A percentile compares a stretch with the other conserved stretches of the same genome.
phyloP scores from a whole-genome alignment of 1,140 invertebrate species.

The Aphelenchoides avenae region DNA sequence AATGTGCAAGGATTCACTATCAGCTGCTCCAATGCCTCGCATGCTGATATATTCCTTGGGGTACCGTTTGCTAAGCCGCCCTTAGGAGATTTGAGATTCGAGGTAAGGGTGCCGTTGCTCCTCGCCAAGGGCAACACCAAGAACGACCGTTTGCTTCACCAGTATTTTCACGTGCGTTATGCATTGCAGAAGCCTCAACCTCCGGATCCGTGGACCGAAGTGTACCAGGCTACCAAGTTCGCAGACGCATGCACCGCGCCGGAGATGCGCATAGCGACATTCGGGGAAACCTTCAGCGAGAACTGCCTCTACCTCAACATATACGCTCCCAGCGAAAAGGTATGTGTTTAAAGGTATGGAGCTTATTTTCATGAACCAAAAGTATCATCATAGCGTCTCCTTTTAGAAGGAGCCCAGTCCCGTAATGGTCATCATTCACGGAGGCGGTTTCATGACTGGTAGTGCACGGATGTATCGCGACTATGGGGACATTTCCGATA shows the following conservation, averaged over 20 bases:
- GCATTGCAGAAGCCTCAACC: not conserved
- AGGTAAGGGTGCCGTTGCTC: constrained; percentile 10
- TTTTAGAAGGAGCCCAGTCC: constrained; percentile 25
- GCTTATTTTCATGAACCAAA: constrained; percentile 1
- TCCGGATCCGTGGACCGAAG: not conserved
- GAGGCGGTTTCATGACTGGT: constrained; percentile 28
- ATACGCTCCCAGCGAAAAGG: constrained; percentile 5
- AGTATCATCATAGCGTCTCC: too few species aligned
- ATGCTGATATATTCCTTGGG: constrained; percentile 26
- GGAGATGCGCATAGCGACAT: constrained; percentile 11
- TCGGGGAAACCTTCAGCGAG: constrained; percentile 22
- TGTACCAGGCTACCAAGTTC: not conserved
- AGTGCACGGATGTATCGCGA: constrained; percentile 16
- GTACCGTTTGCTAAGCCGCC: constrained; percentile 36
- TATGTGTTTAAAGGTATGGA: not conserved
- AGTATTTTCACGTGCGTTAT: too few species aligned
- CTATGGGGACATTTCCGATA: constrained; percentile 3
- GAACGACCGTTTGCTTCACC: too few species aligned
- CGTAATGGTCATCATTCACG: constrained; percentile 53
- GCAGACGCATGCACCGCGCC: constrained; percentile 5
- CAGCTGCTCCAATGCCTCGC: too few species aligned
- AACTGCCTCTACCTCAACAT: constrained; percentile 35
- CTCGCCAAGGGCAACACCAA: too few species aligned
- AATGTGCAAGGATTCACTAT: too few species aligned
- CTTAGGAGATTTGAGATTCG: constrained; percentile 25